Conservation (phyloP, 2,888 invertebrate genomes). For the Keiferia lycopersicella region DNA sequence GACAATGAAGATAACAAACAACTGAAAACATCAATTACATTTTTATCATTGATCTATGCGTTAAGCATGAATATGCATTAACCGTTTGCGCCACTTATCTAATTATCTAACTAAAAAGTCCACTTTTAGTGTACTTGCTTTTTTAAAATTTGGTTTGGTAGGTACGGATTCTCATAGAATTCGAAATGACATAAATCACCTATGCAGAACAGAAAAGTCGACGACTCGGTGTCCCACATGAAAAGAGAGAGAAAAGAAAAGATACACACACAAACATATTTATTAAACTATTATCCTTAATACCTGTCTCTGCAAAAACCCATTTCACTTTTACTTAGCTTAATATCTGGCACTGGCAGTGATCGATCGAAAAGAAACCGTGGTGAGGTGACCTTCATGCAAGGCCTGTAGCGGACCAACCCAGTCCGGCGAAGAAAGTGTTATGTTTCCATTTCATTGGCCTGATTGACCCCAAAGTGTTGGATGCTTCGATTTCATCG, state of each 20-base stretch:
- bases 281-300: too few relatives aligned
- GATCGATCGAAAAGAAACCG: slow-evolving; percentile 9
- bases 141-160: too few relatives aligned
- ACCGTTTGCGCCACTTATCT: too few relatives aligned
- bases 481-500: slow-evolving; percentile 67
- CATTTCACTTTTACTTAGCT: not conserved
- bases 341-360: slow-evolving; percentile 3
- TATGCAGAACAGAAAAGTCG: too few relatives aligned
- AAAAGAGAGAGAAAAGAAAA: too few relatives aligned
- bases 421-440: slow-evolving; percentile 52
- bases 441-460: slow-evolving; percentile 62
- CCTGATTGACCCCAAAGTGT: slow-evolving; percentile 57
- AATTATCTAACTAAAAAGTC: not conserved
- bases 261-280: too few relatives aligned
- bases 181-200: too few relatives aligned
- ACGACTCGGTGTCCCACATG: too few relatives aligned
- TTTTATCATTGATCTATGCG: not conserved
- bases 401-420: slow-evolving; percentile 34
- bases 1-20: not conserved
- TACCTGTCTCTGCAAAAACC: too few relatives aligned
- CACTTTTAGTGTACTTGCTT: not conserved
- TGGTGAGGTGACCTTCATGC: slow-evolving; percentile 50
- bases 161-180: too few relatives aligned
- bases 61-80: too few relatives aligned
- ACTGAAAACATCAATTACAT: not conserved